Evolutionary conservation across 2,113 vertebrate species (phyloP), one percentile per base, ranked within the genome.

Genomic region (Thryonomys swinderianus): DNA sequence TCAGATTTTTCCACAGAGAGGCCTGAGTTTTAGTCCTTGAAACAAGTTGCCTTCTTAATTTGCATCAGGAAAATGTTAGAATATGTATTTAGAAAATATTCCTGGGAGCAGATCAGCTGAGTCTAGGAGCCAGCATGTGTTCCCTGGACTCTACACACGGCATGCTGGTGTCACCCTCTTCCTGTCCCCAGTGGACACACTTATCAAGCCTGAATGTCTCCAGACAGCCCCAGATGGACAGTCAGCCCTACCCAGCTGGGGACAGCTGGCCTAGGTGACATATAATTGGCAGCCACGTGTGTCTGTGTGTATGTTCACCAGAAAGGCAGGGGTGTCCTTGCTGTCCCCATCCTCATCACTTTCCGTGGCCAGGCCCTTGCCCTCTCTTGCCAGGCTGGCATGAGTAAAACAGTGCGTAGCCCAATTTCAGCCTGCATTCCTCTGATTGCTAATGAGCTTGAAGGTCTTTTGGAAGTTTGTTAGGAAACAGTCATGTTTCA

Each of bases 311-410:
- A 0, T 34, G 14, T 27, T 87, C 55, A 14, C 74, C 66, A 73
- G 53, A 55, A 45, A 7, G 4, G 53, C 9, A 0, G 0, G 5
- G 11, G 71, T 21, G 1, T 37, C 42, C 71, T 12, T 1, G 0
- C 20, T 16, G 32, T 40, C 53, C 18, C 0, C 32, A 12, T 13
- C 67, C 20, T 88, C 20, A 69, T 74, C 76, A 37, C 53, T 59
- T 20, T 23, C 4, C 3, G 18, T 2, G 34, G 40, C 37, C 66
- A 59, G 66, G 21, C 21, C 8, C 25, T 21, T 34, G 5, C 48
- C 27, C 30, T 2, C 2, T 23, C 59, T 45, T 80, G 55, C 69
- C 69, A 42, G 1, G 34, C 55, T 55, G 74, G 84, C 45, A 37
- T 74, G 48, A 53, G 53, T 23, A 11, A 37, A 32, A 5, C 7